Conservation (phyloP, 2,113 vertebrate species). For the Ailuropoda melanoleuca region DNA sequence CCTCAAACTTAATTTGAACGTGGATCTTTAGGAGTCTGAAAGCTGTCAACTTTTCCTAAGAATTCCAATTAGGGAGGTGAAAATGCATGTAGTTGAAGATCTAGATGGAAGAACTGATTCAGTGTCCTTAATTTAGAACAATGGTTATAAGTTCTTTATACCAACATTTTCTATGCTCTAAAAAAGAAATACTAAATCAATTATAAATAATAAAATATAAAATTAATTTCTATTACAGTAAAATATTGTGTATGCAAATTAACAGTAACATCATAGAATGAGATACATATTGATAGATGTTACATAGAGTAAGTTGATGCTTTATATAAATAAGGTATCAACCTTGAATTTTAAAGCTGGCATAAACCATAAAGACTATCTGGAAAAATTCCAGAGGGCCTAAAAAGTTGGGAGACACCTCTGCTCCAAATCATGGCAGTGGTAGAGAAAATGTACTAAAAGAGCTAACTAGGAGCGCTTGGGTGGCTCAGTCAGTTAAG, state of each 20-base stretch:
- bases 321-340: neutral
- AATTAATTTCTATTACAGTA: neutral
- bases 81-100: neutral
- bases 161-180: neutral
- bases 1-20: neutral
- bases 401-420: neutral
- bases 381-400: neutral
- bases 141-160: neutral
- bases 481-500: neutral
- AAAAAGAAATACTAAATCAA: neutral
- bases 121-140: neutral
- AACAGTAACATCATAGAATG: neutral
- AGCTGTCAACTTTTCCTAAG: neutral
- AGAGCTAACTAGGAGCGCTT: neutral
- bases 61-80: neutral
- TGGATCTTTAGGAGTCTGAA: neutral
- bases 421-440: neutral
- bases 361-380: neutral
- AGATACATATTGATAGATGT: neutral
- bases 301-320: neutral
- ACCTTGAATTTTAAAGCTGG: neutral
- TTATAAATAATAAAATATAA: neutral
- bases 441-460: neutral
- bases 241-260: neutral
- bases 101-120: neutral